Percentiles rank a stretch among this genome's conserved stretches.
Evolutionary conservation across 2,113 vertebrate genomes (phyloP).

Genomic region (Talpa occidentalis): DNA sequence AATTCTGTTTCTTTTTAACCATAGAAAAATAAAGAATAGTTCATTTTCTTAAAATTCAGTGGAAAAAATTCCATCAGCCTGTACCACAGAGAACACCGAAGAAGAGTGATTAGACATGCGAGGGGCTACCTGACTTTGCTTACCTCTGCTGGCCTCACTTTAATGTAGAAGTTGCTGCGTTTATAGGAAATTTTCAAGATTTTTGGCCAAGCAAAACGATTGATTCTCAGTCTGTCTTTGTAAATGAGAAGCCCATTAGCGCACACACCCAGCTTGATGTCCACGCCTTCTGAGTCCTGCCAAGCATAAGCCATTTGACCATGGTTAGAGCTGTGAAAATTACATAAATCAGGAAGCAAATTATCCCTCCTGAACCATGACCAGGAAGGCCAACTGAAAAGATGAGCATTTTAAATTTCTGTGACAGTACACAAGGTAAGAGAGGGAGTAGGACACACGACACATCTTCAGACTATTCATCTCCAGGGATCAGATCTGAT

Average conservation of each 20-base stretch:
- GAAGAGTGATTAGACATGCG: background rate
- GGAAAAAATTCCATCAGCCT: background rate
- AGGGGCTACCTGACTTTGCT: constrained; percentile 23
- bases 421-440: background rate
- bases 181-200: constrained; percentile 99
- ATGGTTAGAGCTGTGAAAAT: background rate
- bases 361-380: background rate
- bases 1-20: background rate
- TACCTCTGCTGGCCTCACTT: constrained; percentile 98
- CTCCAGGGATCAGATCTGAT: background rate
- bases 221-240: constrained; percentile 98
- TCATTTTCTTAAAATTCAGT: constrained; percentile 5
- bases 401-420: background rate
- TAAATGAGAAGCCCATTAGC: constrained; percentile 97
- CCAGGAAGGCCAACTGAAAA: background rate
- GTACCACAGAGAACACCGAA: background rate
- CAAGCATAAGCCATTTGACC: constrained; percentile 36
- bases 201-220: constrained; percentile 99
- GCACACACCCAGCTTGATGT: constrained; percentile 98
- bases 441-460: background rate
- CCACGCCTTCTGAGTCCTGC: constrained; percentile 98
- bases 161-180: constrained; percentile 99
- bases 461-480: background rate
- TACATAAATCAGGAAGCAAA: background rate
- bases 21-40: background rate